Base-by-base conservation (phyloP, 1,140 invertebrate species). In the Drosophila guanche region DNA sequence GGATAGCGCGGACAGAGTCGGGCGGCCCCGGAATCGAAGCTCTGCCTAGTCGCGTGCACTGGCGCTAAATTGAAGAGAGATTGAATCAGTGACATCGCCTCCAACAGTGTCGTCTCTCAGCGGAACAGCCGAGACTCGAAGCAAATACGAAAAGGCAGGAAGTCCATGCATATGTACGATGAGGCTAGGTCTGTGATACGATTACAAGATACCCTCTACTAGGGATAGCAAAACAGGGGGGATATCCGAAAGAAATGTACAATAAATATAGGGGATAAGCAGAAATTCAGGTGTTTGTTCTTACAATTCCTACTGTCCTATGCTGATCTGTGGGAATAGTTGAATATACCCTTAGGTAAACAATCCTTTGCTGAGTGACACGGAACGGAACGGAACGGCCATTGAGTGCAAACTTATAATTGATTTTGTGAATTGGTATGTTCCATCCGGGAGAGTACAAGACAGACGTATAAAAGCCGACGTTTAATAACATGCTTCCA, bases 1-100 rank as follows among this genome's bases (percentile, higher is more conserved):
- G 46, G 41, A 40, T 12, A 16, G 29, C 14, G 27, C n/a, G 16
- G 16, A 20, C 16, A 37, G 12, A 3, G 25, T 22, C 23, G 10
- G 7, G 42, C 37, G 37, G 12, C 12, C 37, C 37, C 45, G 66
- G 43, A 48, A 37, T 6, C 53, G 33, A 7, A 73, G 55, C 54
- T 27, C 41, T 40, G 47, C 33, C 53, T 25, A 72, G 12, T 85
- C 78, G 80, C 81, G 80, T 85, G 80, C 77, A 62, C 50, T 58
- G 63, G 69, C 60, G 72, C 67, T 62, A 60, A 62, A 81, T 81
- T 80, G 77, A 81, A 85, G 59, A 73, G 41, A 77, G 77, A 59
- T 61, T 52, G 62, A 65, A 80, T 46, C 59, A 57, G 55, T 60
- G 79, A 78, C 69, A 74, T 65, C 40, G 57, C 65, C 57, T 75